Evolutionary conservation across 2,113 vertebrate species (phyloP).

Genomic region (Paratilapia polleni): DNA sequence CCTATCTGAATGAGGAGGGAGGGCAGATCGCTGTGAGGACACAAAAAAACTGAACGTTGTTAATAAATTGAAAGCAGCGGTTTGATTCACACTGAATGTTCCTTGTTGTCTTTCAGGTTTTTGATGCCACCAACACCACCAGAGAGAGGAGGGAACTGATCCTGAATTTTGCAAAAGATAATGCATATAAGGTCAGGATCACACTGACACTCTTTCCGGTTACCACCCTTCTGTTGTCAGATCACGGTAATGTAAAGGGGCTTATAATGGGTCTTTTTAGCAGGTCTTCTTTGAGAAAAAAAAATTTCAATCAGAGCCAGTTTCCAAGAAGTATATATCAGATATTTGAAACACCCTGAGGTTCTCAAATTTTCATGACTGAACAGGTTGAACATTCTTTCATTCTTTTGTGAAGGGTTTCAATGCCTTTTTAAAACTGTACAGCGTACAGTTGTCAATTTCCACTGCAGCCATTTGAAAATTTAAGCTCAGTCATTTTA

Average conservation of each 20-base stretch:
- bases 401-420: neutral
- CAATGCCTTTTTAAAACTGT: neutral
- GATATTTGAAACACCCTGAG: neutral
- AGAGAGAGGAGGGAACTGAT: constrained; percentile 81
- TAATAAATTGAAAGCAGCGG: neutral
- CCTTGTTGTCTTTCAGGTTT: constrained; percentile 68
- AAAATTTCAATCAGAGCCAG: neutral
- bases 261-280: neutral
- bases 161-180: constrained; percentile 72
- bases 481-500: neutral
- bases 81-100: neutral
- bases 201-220: neutral
- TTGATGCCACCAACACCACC: constrained; percentile 84
- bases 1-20: constrained; percentile 88
- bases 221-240: neutral
- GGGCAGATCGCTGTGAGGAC: constrained; percentile 94
- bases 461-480: neutral
- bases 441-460: neutral
- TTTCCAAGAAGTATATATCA: neutral
- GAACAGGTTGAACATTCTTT: neutral
- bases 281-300: neutral
- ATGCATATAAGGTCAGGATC: constrained; percentile 76
- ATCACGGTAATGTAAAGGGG: neutral
- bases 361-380: neutral
- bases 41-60: neutral